Evolutionary conservation across 2,113 vertebrate species (phyloP), one percentile per base, ranked within the genome.

Genomic region (Poeciliopsis occidentalis): DNA sequence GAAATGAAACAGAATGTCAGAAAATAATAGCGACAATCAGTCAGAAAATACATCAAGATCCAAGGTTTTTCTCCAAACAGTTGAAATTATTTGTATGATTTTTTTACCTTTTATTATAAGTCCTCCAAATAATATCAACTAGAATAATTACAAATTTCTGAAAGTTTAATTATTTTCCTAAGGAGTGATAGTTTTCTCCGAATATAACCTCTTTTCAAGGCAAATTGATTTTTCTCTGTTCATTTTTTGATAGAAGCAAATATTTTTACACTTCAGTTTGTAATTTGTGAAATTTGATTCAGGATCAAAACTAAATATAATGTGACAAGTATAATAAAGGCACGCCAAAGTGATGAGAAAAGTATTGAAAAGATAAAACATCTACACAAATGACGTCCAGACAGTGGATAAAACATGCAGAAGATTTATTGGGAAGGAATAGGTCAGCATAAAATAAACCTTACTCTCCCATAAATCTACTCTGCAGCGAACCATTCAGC

Each of bases 381-480:
- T 17, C 15, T 8, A 69, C 10, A 60, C 10, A 12, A 22, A 24
- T 69, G 64, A 47, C 51, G 15, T 69, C 32, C 37, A 51, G 27
- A 19, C 79, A 67, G 72, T 62, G 12, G 13, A 12, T 31, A 11
- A 57, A 71, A 87, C 69, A 81, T 30, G 67, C 4, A 1, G 5
- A 11, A 64, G 69, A 85, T 83, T 82, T 86, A 80, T 66, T 68
- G 41, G 26, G 3, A 4, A 39, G 22, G 51, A 75, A 61, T 60
- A 57, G 73, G 37, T 76, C 60, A 71, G 15, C 3, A 5, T 11
- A 60, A 32, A 10, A 57, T 88, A 81, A 85, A 82, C 71, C 64
- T 68, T n/a, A 67, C 75, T 67, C 63, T 47, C 15, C 6, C 51
- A 76, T 86, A 76, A 79, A 81, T 84, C 54, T 51, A 12, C 44